Evolutionary conservation across 2,888 invertebrate genomes (phyloP), one percentile per base, ranked within the genome.

Genomic region (Prosopocoilus inquinatus): DNA sequence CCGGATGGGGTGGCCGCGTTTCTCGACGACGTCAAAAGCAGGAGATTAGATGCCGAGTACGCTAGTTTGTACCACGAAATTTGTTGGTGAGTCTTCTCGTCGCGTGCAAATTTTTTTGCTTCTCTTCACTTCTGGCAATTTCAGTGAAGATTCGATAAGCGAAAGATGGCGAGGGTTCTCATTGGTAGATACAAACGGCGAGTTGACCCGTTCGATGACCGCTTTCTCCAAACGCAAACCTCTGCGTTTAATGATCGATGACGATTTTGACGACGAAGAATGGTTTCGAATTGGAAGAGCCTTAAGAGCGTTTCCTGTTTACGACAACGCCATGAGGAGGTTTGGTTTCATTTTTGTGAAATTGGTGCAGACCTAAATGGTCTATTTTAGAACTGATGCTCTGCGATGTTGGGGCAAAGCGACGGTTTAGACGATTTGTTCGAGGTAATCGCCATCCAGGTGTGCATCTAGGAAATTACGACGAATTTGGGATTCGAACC

Each of bases 1-100:
- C 87, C 89, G 67, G 86, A 88, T 47, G 86, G 88, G 0, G 83
- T 91, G 0, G 81, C 84, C 38, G 75, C 72, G 48, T 78, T 91
- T 58, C 73, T 91, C 9, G 79, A 85, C 53, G 82, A 84, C 45
- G 72, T 89, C 36, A 82, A 83, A 63, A 81, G 79, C 7, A 80
- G 79, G 44, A 51, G 51, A 16, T 56, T 70, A 4, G 70, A 75
- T 52, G 64, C 55, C 9, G 72, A 68, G 52, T 63, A 67, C 44
- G 58, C 71, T 4, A 57, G 57, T 43, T 49, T 76, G 3, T 48
- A 72, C 9, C 73, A 75, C 48, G 59, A 72, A 16, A 39, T 67
- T 9, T 53, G 41, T 34, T 16, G 47, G 47, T 47, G 5, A 20
- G 20, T 9, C 32, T n/a, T n/a, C n/a, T n/a, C 8, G 12, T 28